Evolutionary conservation across 2,888 invertebrate genomes (phyloP).

Genomic region (Muschampia plurimacula): DNA sequence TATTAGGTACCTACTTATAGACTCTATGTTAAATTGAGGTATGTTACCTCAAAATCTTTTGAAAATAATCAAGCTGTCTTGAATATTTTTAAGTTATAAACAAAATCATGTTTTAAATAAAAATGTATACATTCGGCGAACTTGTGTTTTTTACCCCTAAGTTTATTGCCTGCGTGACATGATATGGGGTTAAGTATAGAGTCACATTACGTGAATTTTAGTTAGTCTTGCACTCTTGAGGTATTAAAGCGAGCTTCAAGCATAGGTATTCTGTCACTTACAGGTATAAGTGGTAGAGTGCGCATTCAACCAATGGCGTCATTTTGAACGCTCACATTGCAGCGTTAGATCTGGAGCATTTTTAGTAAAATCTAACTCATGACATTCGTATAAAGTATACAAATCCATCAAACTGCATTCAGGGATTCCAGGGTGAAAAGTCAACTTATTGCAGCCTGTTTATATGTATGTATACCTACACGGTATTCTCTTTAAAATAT

Average conservation of each 20-base stretch:
- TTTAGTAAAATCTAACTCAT: constrained; percentile 11
- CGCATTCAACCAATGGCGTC: constrained; percentile 79
- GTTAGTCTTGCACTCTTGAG: constrained; percentile 29
- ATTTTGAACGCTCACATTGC: constrained; percentile 46
- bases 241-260: constrained; percentile 34
- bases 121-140: not conserved
- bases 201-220: constrained; percentile 10
- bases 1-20: too few species aligned
- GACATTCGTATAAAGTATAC: too few species aligned
- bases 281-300: constrained; percentile 59
- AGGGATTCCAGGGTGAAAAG: not conserved
- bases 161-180: not conserved
- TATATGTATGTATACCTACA: not conserved
- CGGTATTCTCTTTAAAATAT: not conserved
- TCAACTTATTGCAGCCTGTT: not conserved
- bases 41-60: too few species aligned
- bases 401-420: too few species aligned
- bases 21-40: too few species aligned
- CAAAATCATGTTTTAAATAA: too few species aligned
- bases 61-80: too few species aligned
- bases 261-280: constrained; percentile 30
- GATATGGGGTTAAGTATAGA: not conserved
- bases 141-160: not conserved
- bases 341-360: constrained; percentile 23
- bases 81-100: too few species aligned